These are phyloP conservation scores for Manis javanica DNA, from an alignment of 2,797 vertebrate genomes.

Conservation along the genomic window DNA sequence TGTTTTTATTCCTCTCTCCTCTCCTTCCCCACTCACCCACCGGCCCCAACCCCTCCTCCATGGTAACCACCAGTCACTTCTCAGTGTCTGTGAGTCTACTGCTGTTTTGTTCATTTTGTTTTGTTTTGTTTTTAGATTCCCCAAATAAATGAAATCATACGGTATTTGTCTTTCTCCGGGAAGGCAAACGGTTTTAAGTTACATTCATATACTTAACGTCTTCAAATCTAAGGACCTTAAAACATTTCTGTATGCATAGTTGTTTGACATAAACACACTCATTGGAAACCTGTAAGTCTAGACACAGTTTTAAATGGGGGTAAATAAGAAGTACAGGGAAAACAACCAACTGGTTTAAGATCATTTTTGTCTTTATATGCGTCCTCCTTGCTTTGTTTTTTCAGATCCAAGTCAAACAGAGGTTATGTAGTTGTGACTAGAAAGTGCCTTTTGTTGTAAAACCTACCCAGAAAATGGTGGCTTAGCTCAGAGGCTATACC, in stretches of 20 bases:
- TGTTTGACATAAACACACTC: background rate
- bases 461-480: background rate
- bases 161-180: too few relatives aligned
- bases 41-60: too few relatives aligned
- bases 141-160: too few relatives aligned
- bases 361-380: background rate
- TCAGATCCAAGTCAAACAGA: background rate
- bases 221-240: background rate
- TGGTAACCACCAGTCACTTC: too few relatives aligned
- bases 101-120: too few relatives aligned
- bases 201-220: background rate
- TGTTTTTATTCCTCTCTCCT: too few relatives aligned
- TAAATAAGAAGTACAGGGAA: background rate
- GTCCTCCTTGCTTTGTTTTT: background rate
- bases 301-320: background rate
- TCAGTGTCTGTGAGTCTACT: too few relatives aligned
- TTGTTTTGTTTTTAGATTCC: too few relatives aligned
- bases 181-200: conserved; percentile 38
- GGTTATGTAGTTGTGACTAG: background rate
- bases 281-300: background rate
- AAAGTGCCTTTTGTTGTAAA: background rate
- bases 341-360: background rate
- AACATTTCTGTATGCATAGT: background rate
- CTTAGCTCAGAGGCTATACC: background rate
- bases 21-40: too few relatives aligned